Conservation (phyloP, 2,113 vertebrate species). For the Thomomys bottae region DNA sequence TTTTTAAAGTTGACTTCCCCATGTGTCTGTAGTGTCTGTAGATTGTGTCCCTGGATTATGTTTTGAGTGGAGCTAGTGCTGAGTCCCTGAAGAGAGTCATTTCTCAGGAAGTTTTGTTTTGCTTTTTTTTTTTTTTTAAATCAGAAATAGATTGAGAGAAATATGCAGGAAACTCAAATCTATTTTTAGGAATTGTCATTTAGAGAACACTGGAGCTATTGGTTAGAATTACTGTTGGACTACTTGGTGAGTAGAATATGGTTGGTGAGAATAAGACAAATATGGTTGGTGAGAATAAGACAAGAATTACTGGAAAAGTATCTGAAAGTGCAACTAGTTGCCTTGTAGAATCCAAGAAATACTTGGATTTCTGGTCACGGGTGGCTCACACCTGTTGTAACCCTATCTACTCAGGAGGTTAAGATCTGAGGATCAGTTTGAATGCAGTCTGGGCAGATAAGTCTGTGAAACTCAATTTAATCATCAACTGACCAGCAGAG, state of each 20-base stretch:
- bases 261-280: background rate
- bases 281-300: background rate
- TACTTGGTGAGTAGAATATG: background rate
- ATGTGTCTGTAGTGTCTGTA: background rate
- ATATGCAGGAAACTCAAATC: background rate
- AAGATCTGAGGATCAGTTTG: too few relatives aligned
- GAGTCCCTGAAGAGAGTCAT: background rate
- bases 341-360: background rate
- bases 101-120: conserved; percentile 37
- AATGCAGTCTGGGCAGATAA: too few relatives aligned
- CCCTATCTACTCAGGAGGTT: too few relatives aligned
- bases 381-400: too few relatives aligned
- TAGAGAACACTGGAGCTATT: background rate
- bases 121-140: background rate
- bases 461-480: too few relatives aligned
- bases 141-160: conserved; percentile 51
- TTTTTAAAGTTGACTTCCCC: conserved; percentile 17
- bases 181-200: conserved; percentile 23
- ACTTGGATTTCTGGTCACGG: background rate
- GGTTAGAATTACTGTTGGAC: background rate
- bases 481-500: too few relatives aligned
- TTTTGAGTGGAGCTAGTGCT: background rate
- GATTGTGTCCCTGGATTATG: background rate
- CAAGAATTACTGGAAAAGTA: background rate
- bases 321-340: background rate